Conservation (phyloP, 2,888 invertebrate genomes). For the Leptopilina myrica region DNA sequence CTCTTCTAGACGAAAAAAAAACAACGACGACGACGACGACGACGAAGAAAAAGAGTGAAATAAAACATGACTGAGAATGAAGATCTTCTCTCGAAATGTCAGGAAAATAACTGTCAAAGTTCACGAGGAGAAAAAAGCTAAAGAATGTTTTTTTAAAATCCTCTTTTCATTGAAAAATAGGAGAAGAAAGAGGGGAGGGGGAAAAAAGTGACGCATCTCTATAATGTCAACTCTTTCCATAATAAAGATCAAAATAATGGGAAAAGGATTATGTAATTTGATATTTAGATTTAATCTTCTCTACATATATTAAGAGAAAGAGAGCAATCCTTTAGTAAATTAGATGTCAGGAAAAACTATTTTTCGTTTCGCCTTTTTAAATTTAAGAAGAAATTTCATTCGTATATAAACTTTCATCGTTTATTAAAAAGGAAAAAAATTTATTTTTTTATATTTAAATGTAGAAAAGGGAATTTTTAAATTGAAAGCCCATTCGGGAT, state of each 20-base stretch:
- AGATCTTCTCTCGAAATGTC: constrained; percentile 23
- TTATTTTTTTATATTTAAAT: no score
- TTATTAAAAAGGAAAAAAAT: no score
- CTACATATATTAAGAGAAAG: no score
- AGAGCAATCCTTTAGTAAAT: no score
- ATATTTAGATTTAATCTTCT: neutral
- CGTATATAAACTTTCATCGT: no score
- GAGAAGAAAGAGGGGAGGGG: no score
- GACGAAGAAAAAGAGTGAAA: neutral
- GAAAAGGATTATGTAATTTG: neutral
- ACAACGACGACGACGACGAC: no score
- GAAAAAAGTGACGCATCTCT: neutral
- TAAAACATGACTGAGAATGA: neutral
- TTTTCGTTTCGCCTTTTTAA: no score
- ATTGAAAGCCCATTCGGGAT: no score
- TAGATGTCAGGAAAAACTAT: no score
- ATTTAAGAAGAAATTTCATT: no score
- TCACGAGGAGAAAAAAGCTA: neutral
- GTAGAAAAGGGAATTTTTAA: no score
- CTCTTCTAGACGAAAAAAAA: constrained; percentile 10
- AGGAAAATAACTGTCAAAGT: constrained; percentile 28
- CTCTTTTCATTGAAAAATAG: neutral
- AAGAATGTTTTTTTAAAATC: constrained; percentile 8
- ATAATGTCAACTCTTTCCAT: neutral
- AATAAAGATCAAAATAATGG: constrained; percentile 3